Evolutionary conservation across 1,140 invertebrate genomes (phyloP), one percentile per base, ranked within the genome.

Genomic region (Lepidostoma basale): DNA sequence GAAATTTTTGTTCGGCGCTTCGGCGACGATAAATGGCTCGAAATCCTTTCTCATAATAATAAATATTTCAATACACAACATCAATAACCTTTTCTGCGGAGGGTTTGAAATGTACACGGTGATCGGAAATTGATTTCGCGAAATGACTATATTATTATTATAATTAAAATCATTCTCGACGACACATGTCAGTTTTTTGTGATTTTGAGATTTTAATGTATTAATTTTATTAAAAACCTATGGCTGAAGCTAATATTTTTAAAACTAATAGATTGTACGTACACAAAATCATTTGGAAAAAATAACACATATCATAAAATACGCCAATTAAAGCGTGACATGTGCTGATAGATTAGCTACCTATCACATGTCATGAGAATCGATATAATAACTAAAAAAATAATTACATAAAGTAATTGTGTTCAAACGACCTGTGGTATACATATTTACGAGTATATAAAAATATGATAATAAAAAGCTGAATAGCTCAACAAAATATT

Each of bases 1-100:
- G 56, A 58, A 47, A 63, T 68, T 68, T 68, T 65, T 54, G 64
- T 67, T 33, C 36, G 47, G 16, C 58, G 36, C 49, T 26, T 25
- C 63, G 62, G 18, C 40, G 47, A 67, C 70, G 70, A 72, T 72
- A 72, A 72, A 72, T 68, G 66, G 66, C 45, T 58, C 26, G 42
- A 68, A 72, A 72, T 72, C 70, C 70, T 68, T 72, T 66, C 62
- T 72, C 54, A 68, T 72, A 72, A 72, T 72, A 72, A 72, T 72
- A 72, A 72, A 72, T 72, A 72, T 72, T 72, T 68, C 70, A 68
- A 72, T 72, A 68, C 62, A 67, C 58, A 65, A 68, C 70, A 72
- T 72, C 70, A 68, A 72, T 72, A 72, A 72, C 62, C 70, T 68
- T 72, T 72, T 68, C 62, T 68, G 16, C 58, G 25, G 30, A 66